These are phyloP conservation scores for Ahaetulla prasina DNA, from an alignment of 2,113 vertebrate genomes.

Conservation along the genomic window DNA sequence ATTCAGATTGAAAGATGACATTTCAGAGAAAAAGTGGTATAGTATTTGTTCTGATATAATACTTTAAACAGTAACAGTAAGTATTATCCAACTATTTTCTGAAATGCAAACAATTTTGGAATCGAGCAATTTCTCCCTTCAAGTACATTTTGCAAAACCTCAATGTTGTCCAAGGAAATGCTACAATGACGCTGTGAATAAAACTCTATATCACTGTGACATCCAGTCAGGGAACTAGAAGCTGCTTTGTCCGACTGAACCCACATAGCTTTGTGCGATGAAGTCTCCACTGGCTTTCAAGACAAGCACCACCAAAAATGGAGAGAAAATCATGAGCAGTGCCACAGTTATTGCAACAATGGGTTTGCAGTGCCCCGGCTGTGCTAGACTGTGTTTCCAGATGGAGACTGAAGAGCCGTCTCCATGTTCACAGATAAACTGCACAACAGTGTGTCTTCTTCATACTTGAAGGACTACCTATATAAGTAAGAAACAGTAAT, in stretches of 20 bases:
- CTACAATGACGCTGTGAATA: neutral
- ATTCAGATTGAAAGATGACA: neutral
- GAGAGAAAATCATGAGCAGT: neutral
- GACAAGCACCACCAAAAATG: neutral
- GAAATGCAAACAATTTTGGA: neutral
- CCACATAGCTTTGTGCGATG: neutral
- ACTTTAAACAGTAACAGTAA: slow-evolving; percentile 13
- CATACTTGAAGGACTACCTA: neutral
- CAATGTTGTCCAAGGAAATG: neutral
- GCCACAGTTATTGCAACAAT: neutral
- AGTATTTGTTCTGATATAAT: slow-evolving; percentile 7
- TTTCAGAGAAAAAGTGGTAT: neutral
- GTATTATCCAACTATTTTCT: neutral
- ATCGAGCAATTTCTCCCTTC: neutral
- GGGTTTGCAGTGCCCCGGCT: neutral
- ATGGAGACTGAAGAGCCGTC: neutral
- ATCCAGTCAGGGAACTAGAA: neutral
- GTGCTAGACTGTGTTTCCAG: neutral
- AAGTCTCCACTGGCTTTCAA: neutral
- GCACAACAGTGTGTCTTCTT: neutral
- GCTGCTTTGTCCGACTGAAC: neutral
- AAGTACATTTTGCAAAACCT: neutral
- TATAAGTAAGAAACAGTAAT: neutral
- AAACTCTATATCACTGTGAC: neutral
- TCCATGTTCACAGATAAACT: neutral